phyloP scores from a whole-genome alignment of 2,797 vertebrate species.

The Tamandua tetradactyla region DNA sequence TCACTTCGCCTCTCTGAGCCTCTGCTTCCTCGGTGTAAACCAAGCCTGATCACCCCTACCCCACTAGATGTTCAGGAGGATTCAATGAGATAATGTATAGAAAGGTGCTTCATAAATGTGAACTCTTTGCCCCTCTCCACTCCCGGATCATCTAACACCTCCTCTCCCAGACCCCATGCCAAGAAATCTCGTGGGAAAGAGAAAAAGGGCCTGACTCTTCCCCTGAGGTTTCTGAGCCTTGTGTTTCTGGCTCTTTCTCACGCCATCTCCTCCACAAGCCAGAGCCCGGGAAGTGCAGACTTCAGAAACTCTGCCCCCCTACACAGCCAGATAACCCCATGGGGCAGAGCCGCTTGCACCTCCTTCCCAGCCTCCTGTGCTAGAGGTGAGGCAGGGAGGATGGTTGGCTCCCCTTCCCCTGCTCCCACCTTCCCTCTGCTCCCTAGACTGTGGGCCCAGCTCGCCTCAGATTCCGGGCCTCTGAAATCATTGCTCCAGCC shows the following conservation, averaged over 20 bases:
- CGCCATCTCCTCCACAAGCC: background rate
- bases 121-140: background rate
- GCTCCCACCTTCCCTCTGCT: constrained; percentile 18
- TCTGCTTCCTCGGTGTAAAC: background rate
- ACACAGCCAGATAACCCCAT: constrained; percentile 64
- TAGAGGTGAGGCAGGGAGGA: constrained; percentile 13
- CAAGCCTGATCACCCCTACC: background rate
- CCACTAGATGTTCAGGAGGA: background rate
- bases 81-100: background rate
- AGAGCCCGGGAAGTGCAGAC: constrained; percentile 58
- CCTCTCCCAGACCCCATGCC: constrained; percentile 16
- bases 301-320: constrained; percentile 57
- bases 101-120: constrained; percentile 12
- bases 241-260: constrained; percentile 50
- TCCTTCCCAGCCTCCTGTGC: constrained; percentile 20
- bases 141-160: constrained; percentile 43
- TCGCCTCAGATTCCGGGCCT: constrained; percentile 59
- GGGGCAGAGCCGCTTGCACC: background rate
- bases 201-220: constrained; percentile 56
- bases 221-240: constrained; percentile 32
- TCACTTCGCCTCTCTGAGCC: background rate
- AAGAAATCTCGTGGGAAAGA: constrained; percentile 72
- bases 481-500: constrained; percentile 76
- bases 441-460: constrained; percentile 50
- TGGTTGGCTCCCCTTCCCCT: background rate